Evolutionary conservation across 2,113 vertebrate species (phyloP).

Genomic region (Eidolon helvum): DNA sequence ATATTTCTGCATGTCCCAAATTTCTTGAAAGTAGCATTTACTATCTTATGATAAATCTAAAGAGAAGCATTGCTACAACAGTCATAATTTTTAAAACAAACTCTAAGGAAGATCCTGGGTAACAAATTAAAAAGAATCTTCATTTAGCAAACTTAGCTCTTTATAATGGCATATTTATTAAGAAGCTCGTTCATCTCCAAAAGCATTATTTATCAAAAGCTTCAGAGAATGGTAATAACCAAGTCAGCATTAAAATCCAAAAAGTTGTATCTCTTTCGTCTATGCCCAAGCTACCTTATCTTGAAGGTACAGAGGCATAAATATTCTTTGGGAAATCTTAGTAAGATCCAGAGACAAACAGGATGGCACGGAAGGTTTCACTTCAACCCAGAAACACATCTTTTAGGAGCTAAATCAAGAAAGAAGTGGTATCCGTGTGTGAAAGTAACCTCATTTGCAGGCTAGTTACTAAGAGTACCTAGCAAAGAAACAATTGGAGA

Average conservation of each 20-base stretch:
- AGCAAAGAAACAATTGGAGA: not conserved
- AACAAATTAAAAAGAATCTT: conserved; percentile 19
- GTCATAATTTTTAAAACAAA: conserved; percentile 3
- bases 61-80: not conserved
- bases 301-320: not conserved
- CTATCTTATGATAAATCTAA: not conserved
- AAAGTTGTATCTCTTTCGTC: not conserved
- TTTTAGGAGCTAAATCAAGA: not conserved
- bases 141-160: not conserved
- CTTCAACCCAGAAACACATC: not conserved
- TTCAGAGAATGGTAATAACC: not conserved
- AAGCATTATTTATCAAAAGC: conserved; percentile 1
- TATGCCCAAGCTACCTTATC: not conserved
- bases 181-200: not conserved
- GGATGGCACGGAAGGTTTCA: not conserved
- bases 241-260: not conserved
- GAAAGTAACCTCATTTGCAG: not conserved
- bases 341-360: not conserved
- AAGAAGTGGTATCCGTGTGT: not conserved
- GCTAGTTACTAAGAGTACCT: not conserved
- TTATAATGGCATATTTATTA: not conserved
- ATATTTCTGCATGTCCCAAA: not conserved
- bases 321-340: not conserved
- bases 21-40: not conserved
- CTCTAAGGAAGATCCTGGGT: not conserved